phyloP scores from a whole-genome alignment of 2,888 invertebrate genomes.

The Pyrrhia umbra region DNA sequence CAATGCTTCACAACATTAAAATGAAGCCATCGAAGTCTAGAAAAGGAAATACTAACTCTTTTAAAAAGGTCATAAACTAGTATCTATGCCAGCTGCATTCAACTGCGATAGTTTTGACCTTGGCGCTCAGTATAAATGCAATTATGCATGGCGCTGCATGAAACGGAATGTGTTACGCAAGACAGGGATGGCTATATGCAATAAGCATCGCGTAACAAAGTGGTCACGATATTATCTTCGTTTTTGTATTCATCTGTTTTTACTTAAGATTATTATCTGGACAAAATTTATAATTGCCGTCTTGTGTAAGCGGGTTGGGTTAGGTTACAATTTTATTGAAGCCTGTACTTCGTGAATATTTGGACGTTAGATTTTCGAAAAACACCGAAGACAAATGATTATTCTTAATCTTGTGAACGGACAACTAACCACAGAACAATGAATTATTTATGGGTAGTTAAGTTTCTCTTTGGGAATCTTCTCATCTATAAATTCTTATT shows the following conservation, averaged over 20 bases:
- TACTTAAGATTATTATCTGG: constrained; percentile 29
- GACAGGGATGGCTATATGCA: constrained; percentile 47
- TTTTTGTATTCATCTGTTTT: constrained; percentile 17
- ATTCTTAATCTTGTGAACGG: neutral
- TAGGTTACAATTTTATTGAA: neutral
- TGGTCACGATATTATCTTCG: constrained; percentile 31
- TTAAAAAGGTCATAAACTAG: constrained; percentile 42
- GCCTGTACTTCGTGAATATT: neutral
- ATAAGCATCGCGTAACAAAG: constrained; percentile 49
- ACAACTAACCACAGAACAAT: neutral
- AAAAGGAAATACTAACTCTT: constrained; percentile 12
- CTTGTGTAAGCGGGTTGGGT: neutral
- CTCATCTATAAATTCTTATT: neutral
- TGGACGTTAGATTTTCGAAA: neutral
- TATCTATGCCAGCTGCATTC: constrained; percentile 36
- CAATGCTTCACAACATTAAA: neutral
- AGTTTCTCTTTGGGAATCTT: neutral
- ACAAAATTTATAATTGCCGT: constrained; percentile 6
- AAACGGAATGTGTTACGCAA: constrained; percentile 63
- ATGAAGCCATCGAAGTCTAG: constrained; percentile 5
- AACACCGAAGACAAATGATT: neutral
- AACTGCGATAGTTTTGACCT: constrained; percentile 63
- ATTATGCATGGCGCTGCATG: constrained; percentile 64
- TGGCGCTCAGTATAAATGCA: constrained; percentile 64
- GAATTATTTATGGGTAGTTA: neutral